Evolutionary conservation across 1,140 invertebrate species (phyloP), one percentile per base, ranked within the genome.

Genomic region (Coboldia fuscipes): DNA sequence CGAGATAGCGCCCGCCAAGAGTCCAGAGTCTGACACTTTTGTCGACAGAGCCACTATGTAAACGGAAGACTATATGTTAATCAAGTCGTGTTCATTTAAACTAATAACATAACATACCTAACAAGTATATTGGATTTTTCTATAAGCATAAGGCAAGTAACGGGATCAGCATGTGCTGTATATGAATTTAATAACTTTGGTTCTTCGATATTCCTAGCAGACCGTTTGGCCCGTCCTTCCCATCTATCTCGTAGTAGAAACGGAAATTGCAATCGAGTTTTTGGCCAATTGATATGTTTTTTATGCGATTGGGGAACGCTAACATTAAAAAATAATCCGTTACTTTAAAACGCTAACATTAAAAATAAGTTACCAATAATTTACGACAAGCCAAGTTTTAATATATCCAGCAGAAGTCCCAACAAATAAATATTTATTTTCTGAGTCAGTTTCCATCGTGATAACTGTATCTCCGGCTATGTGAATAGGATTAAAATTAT

Each of bases 21-120:
- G 64, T 68, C 75, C 74, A 79, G 41, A 76, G 54, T 35, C 74
- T 57, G 33, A 72, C 69, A 24, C 69, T 70, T 45, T 65, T 69
- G 54, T 81, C 78, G 37, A 63, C 58, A 41, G 74, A 77, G n/a
- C 67, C 68, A 27, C 73, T 77, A 42, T 28, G 33, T 21, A 42
- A n/a, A 24, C 22, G 10, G 13, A 34, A 22, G 3, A 14, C 16
- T 15, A 34, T 33, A 18, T 30, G 3, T 6, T 12, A 26, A 26
- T 30, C 12, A 26, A 34, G 34, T 9, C 21, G 7, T 13, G 4
- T 21, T 26, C 19, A 30, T 10, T 12, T 37, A 31, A 16, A 10
- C 5, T 22, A 16, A 5, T 26, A 29, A 16, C 19, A n/a, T 2
- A 36, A 39, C 36, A 41, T 51, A 74, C 70, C 63, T 72, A 35